Evolutionary conservation across 37 sponge, comb jelly and placozoan genomes (phyloP), one percentile per base, ranked within the genome.

Genomic region (Oopsacas minuta): DNA sequence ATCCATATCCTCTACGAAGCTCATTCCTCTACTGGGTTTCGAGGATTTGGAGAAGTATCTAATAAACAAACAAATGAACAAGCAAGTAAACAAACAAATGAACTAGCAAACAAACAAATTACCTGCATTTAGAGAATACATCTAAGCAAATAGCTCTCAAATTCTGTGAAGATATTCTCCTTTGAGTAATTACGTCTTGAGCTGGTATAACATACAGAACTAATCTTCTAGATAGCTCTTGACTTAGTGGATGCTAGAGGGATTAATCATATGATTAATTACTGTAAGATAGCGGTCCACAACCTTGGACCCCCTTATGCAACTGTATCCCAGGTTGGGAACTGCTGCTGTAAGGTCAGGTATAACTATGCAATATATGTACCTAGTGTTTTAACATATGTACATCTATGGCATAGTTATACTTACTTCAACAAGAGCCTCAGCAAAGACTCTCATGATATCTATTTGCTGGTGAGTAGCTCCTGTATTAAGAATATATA

Each of bases 81-180:
- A 42, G 49, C 49, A 42, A 17, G 49, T 42, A 42, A 15, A 17
- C 8, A 17, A 42, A 42, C 15, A 42, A 42, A 42, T 42, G 49
- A 8, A 8, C 49, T 42, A 42, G 8, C 8, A 8, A 42, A 15
- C 15, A 15, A 42, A 42, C 15, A 42, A 61, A 5, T 5, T 61
- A 61, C 75, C 75, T 61, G 75, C 75, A 61, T n/a, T 61, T 61
- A 5, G 75, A 61, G 75, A 61, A 61, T 3, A 61, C 75, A 61
- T 61, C 75, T 3, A 61, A 61, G 30, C 75, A 61, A 34, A 61
- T 3, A 3, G 75, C 30, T 12, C 75, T 61, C 7, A 61, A 12
- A 34, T 5, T 61, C 75, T 61, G 75, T 25, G 75, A 20, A 3
- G 75, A 61, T 25, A 61, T 61, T 61, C 75, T 61, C 75, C 75